Base-by-base conservation (phyloP, 1,140 invertebrate species). In the Diprion similis region DNA sequence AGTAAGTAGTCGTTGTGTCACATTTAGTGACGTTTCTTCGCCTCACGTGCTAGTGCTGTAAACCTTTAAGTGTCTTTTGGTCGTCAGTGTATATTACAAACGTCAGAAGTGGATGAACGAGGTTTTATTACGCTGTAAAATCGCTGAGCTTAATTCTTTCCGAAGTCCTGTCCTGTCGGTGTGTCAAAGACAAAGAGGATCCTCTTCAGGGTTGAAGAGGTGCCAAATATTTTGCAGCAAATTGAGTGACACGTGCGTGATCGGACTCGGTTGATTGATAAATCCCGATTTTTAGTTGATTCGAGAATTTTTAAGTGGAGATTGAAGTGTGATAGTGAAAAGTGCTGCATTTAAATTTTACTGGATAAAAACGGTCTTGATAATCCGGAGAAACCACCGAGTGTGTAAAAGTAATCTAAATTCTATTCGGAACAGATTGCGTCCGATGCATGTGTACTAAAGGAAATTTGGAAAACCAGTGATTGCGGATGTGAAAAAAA, bases 321-420 rank as follows among this genome's bases (percentile, higher is more conserved):
- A 37, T 68, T 70, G 66, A 65, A 13, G 11, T 68, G 37, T 9
- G 11, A 17, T 59, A 18, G 17, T 70, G 11, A 13, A 1, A 17
- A 3, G 37, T 72, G 66, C 51, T 24, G 70, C 74, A 37, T 72
- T 67, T 64, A 37, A 37, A 37, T 37, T 3, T 37, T 37, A 6
- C 6, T 37, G 24, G 24, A 37, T 37, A 37, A 37, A 37, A 37
- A 1, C 24, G 24, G 24, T 37, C 24, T 37, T 37, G 24, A 37
- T 37, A 37, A 37, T 37, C 6, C 0, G 24, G 6, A 37, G 24
- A 37, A 37, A 6, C 6, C 24, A 37, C 24, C 24, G 2, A 37
- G 24, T 37, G 24, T 37, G 24, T 37, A 37, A 37, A 37, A 37
- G 24, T 37, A 37, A 37, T 37, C 24, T 1, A 37, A 37, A 37